Conservation (phyloP, 2,888 invertebrate species). For the Teleiodes luculella region DNA sequence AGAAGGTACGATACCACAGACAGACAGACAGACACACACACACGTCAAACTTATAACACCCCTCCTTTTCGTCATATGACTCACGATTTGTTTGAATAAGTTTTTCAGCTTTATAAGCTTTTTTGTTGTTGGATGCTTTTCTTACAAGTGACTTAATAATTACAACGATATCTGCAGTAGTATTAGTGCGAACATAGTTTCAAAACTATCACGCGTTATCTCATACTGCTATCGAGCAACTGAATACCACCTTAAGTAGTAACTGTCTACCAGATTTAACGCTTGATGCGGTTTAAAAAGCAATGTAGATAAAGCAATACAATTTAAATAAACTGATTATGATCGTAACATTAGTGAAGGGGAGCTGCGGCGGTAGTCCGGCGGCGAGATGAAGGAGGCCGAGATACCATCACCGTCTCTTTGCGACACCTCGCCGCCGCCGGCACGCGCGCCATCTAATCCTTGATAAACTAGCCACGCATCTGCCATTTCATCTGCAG, state of each 20-base stretch:
- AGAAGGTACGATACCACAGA: no score
- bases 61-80: no score
- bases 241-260: constrained; percentile 7
- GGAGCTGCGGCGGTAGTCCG: constrained; percentile 36
- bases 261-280: constrained; percentile 16
- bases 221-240: constrained; percentile 1
- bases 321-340: constrained; percentile 56
- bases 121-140: no score
- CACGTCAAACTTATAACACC: no score
- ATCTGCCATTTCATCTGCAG: constrained; percentile 60
- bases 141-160: no score
- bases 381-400: constrained; percentile 64
- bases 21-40: no score
- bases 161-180: no score
- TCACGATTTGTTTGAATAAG: no score
- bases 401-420: constrained; percentile 57
- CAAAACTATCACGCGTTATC: background rate
- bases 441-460: constrained; percentile 61
- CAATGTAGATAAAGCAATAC: constrained; percentile 51
- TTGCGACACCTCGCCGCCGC: constrained; percentile 58
- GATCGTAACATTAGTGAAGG: constrained; percentile 49
- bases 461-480: constrained; percentile 56
- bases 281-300: constrained; percentile 22
- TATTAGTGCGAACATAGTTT: background rate
- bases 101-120: no score